These are phyloP conservation scores for Spongia lamella DNA, from an alignment of 37 sponge, comb jelly and placozoan species.

Conservation along the genomic window DNA sequence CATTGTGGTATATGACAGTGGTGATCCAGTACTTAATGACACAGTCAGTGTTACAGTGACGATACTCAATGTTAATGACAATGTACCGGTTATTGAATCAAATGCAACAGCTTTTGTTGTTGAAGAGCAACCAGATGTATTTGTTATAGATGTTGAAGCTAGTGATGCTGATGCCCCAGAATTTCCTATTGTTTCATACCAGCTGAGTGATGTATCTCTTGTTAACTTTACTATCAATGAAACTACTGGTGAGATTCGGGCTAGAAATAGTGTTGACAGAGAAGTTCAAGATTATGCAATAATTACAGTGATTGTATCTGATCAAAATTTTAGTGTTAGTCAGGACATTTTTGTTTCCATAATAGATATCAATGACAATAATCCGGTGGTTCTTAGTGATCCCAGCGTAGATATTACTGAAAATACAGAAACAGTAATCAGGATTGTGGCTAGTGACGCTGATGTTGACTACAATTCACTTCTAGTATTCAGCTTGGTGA, in stretches of 20 bases:
- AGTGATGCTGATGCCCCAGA: conserved; percentile 56
- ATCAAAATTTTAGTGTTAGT: conserved; percentile 8
- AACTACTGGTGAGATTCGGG: conserved; percentile 32
- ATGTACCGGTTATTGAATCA: conserved; percentile 49
- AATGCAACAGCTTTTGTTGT: conserved; percentile 33
- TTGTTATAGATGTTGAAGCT: conserved; percentile 63
- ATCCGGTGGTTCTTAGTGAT: conserved; percentile 37
- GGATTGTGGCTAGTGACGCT: conserved; percentile 31
- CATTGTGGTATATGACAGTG: conserved; percentile 51
- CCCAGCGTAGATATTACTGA: conserved; percentile 28
- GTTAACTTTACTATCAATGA: conserved; percentile 50
- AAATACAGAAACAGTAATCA: conserved; percentile 19
- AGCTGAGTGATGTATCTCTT: conserved; percentile 34
- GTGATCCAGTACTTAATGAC: conserved; percentile 12
- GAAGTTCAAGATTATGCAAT: conserved; percentile 32
- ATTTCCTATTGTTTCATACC: conserved; percentile 19
- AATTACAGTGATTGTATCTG: conserved; percentile 40
- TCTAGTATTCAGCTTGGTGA: conserved; percentile 12
- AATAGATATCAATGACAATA: conserved; percentile 66
- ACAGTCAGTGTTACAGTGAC: conserved; percentile 34
- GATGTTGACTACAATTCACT: conserved; percentile 52
- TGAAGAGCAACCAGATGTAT: conserved; percentile 39
- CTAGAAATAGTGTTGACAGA: conserved; percentile 38
- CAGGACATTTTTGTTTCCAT: conserved; percentile 54
- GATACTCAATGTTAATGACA: conserved; percentile 77